phyloP scores from a whole-genome alignment of 2,113 vertebrate species.

The Platichthys stellatus region DNA sequence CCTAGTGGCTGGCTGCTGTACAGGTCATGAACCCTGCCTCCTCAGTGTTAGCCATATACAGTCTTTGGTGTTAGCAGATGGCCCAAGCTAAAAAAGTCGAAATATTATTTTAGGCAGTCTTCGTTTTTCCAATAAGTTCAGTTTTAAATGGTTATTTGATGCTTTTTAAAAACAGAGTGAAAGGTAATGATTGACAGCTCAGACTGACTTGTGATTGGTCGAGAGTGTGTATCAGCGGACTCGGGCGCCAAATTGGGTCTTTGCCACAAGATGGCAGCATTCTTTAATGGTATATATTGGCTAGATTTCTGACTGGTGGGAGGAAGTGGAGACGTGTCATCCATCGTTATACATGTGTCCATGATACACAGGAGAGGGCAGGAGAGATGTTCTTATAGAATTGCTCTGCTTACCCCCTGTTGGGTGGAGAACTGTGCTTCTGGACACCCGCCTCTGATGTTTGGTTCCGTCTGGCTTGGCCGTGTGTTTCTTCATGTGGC shows the following conservation, averaged over 20 bases:
- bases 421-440: slow-evolving; percentile 61
- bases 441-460: slow-evolving; percentile 71
- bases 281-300: background rate
- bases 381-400: slow-evolving; percentile 34
- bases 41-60: too few species aligned
- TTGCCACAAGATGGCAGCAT: background rate
- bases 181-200: too few species aligned
- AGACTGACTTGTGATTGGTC: too few species aligned
- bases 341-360: background rate
- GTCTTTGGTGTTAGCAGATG: too few species aligned
- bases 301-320: background rate
- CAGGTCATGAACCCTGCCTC: too few species aligned
- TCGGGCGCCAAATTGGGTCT: background rate
- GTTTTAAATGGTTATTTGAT: too few species aligned
- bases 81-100: too few species aligned
- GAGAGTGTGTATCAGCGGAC: too few species aligned
- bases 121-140: too few species aligned
- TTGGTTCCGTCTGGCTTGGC: slow-evolving; percentile 65
- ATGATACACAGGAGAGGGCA: background rate
- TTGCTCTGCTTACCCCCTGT: slow-evolving; percentile 68
- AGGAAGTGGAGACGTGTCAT: background rate
- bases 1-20: too few species aligned
- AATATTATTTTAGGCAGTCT: too few species aligned
- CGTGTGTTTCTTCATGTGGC: slow-evolving; percentile 62
- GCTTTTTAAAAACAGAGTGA: too few species aligned